Evolutionary conservation across 2,888 invertebrate genomes (phyloP).

Genomic region (Microctonus brassicae): DNA sequence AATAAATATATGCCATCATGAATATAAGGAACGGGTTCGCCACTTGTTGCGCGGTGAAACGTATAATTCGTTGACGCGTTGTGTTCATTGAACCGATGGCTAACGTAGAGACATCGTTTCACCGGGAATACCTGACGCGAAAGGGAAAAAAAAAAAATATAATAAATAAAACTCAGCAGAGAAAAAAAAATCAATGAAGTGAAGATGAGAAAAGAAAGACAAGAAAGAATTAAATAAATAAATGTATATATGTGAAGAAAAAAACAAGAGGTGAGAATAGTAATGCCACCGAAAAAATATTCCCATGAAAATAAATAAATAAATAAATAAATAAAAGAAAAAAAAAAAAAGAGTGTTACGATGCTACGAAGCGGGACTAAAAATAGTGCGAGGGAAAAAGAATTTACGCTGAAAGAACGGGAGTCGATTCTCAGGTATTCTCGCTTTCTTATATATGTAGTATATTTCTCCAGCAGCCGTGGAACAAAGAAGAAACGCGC

Average conservation of each 20-base stretch:
- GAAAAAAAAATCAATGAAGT: not conserved
- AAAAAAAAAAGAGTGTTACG: not conserved
- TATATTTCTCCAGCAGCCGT: slow-evolving; percentile 27
- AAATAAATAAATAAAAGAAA: too few relatives aligned
- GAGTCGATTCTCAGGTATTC: slow-evolving; percentile 29
- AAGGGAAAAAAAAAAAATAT: slow-evolving; percentile 9
- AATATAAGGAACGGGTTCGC: slow-evolving; percentile 31
- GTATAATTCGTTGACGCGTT: slow-evolving; percentile 39
- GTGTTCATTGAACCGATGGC: slow-evolving; percentile 42
- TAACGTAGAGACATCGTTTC: slow-evolving; percentile 41
- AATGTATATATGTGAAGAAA: not conserved
- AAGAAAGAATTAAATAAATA: not conserved
- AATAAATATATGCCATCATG: slow-evolving; percentile 11
- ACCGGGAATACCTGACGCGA: not conserved
- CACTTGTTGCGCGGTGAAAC: slow-evolving; percentile 39
- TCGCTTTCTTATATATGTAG: slow-evolving; percentile 4
- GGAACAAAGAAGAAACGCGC: slow-evolving; percentile 28
- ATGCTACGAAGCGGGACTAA: slow-evolving; percentile 22
- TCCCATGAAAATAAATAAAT: not conserved
- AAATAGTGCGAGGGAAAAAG: slow-evolving; percentile 34
- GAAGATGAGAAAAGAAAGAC: not conserved
- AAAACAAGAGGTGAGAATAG: not conserved
- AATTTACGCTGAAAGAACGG: slow-evolving; percentile 34
- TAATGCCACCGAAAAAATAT: not conserved
- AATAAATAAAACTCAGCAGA: too few relatives aligned